Base-by-base conservation (phyloP, 1,140 invertebrate genomes). In the Cherax destructor region DNA sequence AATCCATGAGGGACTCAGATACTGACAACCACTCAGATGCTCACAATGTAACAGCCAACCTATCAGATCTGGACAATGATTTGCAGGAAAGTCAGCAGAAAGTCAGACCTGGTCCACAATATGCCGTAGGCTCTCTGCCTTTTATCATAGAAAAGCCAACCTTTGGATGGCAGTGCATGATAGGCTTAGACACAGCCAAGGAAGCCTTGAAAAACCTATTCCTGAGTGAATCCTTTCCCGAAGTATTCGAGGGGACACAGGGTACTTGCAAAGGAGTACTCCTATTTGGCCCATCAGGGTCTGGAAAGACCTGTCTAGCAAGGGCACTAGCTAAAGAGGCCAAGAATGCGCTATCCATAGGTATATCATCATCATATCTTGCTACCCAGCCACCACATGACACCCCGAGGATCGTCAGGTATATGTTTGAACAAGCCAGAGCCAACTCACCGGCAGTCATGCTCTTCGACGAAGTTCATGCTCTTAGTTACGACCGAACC, bases 1-100 rank as follows among this genome's bases (percentile, higher is more conserved):
- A 93, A 50, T 93, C 92, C n/a, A 93, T 93, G 92, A 76, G 92
- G 21, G 92, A 93, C 74, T 93, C 92, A 16, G 92, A 93, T 59
- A 93, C 92, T n/a, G 92, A 93, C 79, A 92, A 93, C 49, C 92
- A 92, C 24, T 92, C 92, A 16, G 92, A 92, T 56, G 92, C 87
- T 50, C 92, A 92, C 52, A 92, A 92, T 59, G 92, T 92, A 4
- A 92, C 92, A 4, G 91, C 91, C 56, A 92, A 92, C 49, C 83
- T 92, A 4, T 92, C 91, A 0, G 92, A 92, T 59, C 83, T 92
- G 3, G 92, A 92, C 87, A 92, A 90, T 69, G 92, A 92, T 52
- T 21, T 92, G 13, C 92, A 85, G 10, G 92, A 89, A 72, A 41
- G 61, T 13, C 86, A 89, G 77, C 87, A 81, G 7, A 92, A 92